Evolutionary conservation across 2,888 invertebrate species (phyloP).

Genomic region (Rapana venosa): DNA sequence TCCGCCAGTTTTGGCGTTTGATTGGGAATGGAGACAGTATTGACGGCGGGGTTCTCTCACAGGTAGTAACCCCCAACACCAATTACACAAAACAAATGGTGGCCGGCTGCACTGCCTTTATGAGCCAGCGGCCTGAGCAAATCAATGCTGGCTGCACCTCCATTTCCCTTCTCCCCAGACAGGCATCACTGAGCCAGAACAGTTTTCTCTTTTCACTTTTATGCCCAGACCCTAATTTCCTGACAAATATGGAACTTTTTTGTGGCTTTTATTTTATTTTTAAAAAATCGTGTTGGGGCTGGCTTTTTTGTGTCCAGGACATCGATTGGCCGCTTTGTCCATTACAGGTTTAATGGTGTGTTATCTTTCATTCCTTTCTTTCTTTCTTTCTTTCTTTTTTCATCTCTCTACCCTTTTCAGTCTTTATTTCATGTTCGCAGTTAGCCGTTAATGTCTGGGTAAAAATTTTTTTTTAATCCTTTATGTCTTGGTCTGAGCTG

Average conservation of each 20-base stretch:
- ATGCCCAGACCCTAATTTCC: slow-evolving; percentile 39
- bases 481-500: too few relatives aligned
- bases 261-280: background rate
- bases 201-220: slow-evolving; percentile 9
- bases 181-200: slow-evolving; percentile 36
- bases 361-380: background rate
- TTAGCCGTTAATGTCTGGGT: too few relatives aligned
- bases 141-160: slow-evolving; percentile 29
- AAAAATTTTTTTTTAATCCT: too few relatives aligned
- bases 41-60: slow-evolving; percentile 14
- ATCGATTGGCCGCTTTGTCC: slow-evolving; percentile 18
- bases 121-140: slow-evolving; percentile 30
- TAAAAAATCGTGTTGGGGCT: background rate
- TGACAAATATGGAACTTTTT: slow-evolving; percentile 25
- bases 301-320: slow-evolving; percentile 14
- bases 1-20: slow-evolving; percentile 5
- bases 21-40: slow-evolving; percentile 14
- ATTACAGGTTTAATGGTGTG: slow-evolving; percentile 1
- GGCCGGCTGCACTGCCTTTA: slow-evolving; percentile 6
- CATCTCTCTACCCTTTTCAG: too few relatives aligned
- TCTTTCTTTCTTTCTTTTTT: background rate
- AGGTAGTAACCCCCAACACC: slow-evolving; percentile 26
- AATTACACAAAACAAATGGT: slow-evolving; percentile 34
- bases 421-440: too few relatives aligned
- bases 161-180: too few relatives aligned